Conservation (phyloP, 2,113 vertebrate genomes). For the Crotalus helleri region DNA sequence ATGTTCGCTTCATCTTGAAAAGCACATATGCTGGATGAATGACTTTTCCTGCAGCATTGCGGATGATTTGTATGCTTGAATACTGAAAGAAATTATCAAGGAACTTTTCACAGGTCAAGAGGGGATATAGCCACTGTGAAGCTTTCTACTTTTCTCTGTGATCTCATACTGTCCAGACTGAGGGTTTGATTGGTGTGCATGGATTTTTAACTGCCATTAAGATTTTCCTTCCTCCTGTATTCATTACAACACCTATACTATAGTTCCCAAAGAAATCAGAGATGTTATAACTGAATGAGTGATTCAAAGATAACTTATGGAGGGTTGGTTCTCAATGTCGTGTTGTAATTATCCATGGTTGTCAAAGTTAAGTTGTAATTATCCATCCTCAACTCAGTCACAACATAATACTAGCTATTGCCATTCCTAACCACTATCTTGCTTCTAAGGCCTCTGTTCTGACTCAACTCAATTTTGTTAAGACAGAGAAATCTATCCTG, state of each 20-base stretch:
- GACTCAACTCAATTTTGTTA: background rate
- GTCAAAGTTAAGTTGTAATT: background rate
- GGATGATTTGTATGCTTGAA: background rate
- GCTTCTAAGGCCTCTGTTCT: background rate
- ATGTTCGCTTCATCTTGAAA: background rate
- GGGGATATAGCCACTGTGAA: background rate
- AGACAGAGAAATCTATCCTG: background rate
- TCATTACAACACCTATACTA: constrained; percentile 3
- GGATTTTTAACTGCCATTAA: background rate
- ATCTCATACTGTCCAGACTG: background rate
- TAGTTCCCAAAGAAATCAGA: constrained; percentile 19
- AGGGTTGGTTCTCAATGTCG: background rate
- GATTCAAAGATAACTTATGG: background rate
- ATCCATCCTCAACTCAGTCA: background rate
- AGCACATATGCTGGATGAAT: background rate
- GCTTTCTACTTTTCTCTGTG: too few relatives aligned
- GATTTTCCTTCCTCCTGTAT: constrained; percentile 8
- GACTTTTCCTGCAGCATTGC: too few relatives aligned
- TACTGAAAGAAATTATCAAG: background rate
- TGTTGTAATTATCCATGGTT: background rate
- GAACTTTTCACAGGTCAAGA: background rate
- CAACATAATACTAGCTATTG: background rate
- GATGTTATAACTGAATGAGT: constrained; percentile 5
- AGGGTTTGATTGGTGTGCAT: background rate
- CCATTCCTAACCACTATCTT: background rate